These are phyloP conservation scores for Zaprionus obscuricornis DNA, from an alignment of 2,888 invertebrate genomes.

Conservation along the genomic window DNA sequence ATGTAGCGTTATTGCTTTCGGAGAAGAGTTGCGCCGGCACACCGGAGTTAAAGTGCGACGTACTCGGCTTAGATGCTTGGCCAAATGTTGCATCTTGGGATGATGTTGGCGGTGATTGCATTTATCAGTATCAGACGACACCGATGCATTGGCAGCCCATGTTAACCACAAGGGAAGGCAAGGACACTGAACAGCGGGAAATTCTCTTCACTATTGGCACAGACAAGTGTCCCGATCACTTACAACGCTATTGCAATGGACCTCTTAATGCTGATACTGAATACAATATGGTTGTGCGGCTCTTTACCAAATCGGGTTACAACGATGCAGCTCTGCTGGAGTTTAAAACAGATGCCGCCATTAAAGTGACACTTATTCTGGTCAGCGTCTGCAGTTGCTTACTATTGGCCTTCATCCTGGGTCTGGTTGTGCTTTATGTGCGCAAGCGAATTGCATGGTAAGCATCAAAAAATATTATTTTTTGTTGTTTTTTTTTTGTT, in stretches of 20 bases:
- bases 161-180: not conserved
- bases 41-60: constrained; percentile 71
- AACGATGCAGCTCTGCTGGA: constrained; percentile 84
- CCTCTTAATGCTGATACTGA: constrained; percentile 86
- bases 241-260: constrained; percentile 86
- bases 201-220: constrained; percentile 78
- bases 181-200: constrained; percentile 19
- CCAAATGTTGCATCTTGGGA: constrained; percentile 77
- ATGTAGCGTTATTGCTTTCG: constrained; percentile 83
- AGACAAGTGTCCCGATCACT: constrained; percentile 73
- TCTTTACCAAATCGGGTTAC: constrained; percentile 86
- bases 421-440: constrained; percentile 79
- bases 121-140: constrained; percentile 83
- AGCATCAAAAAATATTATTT: too few species aligned
- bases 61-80: constrained; percentile 81
- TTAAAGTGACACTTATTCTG: constrained; percentile 79
- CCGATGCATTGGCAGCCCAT: constrained; percentile 75
- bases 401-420: constrained; percentile 78
- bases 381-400: constrained; percentile 79
- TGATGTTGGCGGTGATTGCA: constrained; percentile 71
- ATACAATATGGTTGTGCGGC: constrained; percentile 87
- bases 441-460: constrained; percentile 81
- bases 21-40: constrained; percentile 74
- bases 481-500: too few species aligned
- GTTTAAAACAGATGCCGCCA: constrained; percentile 84